These are phyloP conservation scores for Ara ararauna DNA, from an alignment of 2,797 vertebrate species.

Conservation along the genomic window DNA sequence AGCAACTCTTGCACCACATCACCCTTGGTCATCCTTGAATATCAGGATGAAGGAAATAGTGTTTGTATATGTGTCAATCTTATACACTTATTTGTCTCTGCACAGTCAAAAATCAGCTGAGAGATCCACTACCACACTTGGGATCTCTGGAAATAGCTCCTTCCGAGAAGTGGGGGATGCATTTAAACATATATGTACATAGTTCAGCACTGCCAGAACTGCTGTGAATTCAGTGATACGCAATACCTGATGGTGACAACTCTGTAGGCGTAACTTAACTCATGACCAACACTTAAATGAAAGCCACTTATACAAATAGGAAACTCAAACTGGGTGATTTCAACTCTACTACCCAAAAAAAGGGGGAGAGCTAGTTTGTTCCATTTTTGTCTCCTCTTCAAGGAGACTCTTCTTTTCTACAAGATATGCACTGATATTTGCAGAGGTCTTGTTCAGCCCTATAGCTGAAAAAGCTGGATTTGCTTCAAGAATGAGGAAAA, in stretches of 20 bases:
- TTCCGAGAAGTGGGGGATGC: background rate
- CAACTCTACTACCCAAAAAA: background rate
- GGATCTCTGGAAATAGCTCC: constrained; percentile 23
- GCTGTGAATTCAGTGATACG: background rate
- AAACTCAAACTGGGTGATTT: background rate
- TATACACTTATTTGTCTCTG: background rate
- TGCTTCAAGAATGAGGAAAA: background rate
- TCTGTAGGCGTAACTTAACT: constrained; percentile 14
- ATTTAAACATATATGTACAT: background rate
- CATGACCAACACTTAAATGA: constrained; percentile 1
- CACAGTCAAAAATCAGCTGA: constrained; percentile 4
- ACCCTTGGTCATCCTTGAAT: background rate
- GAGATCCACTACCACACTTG: background rate
- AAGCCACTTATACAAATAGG: background rate
- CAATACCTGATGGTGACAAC: background rate
- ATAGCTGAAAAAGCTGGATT: background rate
- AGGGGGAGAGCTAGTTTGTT: background rate
- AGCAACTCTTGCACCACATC: background rate
- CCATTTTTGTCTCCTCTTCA: constrained; percentile 1
- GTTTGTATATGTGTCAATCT: background rate
- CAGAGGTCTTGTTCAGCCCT: background rate
- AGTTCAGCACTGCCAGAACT: background rate
- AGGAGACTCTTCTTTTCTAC: background rate
- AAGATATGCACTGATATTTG: background rate
- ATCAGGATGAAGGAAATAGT: background rate